Conservation (phyloP, 2,888 invertebrate genomes). For the Hololepta plana region DNA sequence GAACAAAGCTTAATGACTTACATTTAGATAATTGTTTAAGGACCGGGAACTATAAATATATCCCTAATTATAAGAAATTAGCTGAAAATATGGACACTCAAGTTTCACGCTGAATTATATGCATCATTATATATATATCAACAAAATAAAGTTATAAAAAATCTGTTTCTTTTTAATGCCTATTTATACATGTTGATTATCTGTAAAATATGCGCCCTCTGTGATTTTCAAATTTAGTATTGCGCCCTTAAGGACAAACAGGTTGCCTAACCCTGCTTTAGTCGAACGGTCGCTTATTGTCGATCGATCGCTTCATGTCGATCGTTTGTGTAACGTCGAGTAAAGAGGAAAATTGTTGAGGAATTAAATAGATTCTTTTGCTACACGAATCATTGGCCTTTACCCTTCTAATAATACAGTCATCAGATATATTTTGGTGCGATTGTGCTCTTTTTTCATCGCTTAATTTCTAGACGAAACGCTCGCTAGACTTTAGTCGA, state of each 20-base stretch:
- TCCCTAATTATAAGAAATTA: conserved; percentile 6
- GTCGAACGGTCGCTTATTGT: too few species aligned
- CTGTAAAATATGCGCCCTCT: conserved; percentile 6
- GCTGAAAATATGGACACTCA: conserved; percentile 5
- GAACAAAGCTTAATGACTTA: conserved; percentile 2
- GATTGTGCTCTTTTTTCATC: too few species aligned
- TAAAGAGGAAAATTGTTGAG: too few species aligned
- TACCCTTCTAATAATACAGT: too few species aligned
- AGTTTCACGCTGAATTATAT: conserved; percentile 7
- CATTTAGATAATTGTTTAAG: conserved; percentile 5
- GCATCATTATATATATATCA: conserved; percentile 6
- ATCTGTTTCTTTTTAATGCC: conserved; percentile 7
- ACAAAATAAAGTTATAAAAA: conserved; percentile 7
- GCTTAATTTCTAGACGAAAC: too few species aligned
- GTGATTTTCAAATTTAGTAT: conserved; percentile 6
- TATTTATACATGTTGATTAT: conserved; percentile 7
- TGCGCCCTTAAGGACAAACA: conserved; percentile 3
- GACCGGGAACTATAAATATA: conserved; percentile 4
- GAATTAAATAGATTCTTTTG: too few species aligned
- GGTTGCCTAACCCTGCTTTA: conserved; percentile 2
- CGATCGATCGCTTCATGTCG: too few species aligned
- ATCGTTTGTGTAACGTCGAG: too few species aligned
- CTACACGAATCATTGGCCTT: too few species aligned
- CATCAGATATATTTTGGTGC: too few species aligned
- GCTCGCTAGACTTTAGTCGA: too few species aligned